Base-by-base conservation (phyloP, 2,888 invertebrate species). In the Norana najaformis region DNA sequence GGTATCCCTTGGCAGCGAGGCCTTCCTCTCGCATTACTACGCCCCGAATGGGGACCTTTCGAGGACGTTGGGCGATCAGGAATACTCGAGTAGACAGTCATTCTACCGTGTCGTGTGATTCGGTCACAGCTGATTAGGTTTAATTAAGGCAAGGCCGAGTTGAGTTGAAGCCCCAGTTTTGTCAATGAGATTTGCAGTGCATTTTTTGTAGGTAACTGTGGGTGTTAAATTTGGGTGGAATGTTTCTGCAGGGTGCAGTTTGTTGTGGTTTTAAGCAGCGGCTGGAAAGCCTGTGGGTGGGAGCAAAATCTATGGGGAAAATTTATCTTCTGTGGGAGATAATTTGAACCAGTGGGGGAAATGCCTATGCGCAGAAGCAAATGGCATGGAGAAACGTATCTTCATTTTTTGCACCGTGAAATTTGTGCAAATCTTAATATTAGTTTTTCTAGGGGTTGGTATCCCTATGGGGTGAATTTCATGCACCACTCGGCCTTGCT, bases 1-100 rank as follows among this genome's bases (percentile, higher is more conserved):
- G 36, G 85, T 20, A 36, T 85, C 85, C 13, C 85, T 85, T 37
- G 85, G 85, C 85, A 85, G 85, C 85, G 37, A 35, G 36, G 85
- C 85, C 20, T 37, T 85, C 36, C 85, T 85, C 20, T 85, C 85
- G 35, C 30, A 69, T 69, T 37, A 85, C 36, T 85, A 85, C 37
- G 36, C 35, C 4, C 6, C 37, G 6, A 85, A 85, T 8, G 85
- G 85, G 37, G 36, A 85, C 85, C 0, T 85, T n/a, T 35, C 37
- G 36, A 85, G 85, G 85, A 85, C 85, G 37, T 69, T 69, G 30
- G 85, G 18, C 36, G 36, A 36, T 37, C 35, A 85, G 85, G 37
- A 37, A 85, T 35, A 36, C 85, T 35, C 35, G 0, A 37, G 16
- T 35, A 85, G 85, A 85, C 85, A 85, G 16, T 85, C 85, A 3